Evolutionary conservation across 2,797 vertebrate species (phyloP), one percentile per base, ranked within the genome.

Genomic region (Ataeniobius toweri): DNA sequence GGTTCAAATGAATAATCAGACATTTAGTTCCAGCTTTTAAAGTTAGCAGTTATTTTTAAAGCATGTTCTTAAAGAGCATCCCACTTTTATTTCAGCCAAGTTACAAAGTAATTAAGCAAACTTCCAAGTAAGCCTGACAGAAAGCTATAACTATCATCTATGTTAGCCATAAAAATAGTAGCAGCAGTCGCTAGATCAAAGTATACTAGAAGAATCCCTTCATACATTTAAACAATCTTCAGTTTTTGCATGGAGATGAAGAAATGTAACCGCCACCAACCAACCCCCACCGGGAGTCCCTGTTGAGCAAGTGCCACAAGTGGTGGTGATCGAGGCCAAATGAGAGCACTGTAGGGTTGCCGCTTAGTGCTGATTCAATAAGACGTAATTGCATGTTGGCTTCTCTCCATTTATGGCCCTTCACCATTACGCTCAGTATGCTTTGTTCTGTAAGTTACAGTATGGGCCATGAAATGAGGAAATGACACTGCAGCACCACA

Each of bases 281-380:
- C 92, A 80, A 73, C 78, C 28, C 16, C 3, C 8, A 18, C 6
- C 1, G 31, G 61, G 67, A 80, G 71, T 74, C 75, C 85, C 78
- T 87, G 88, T 89, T 89, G 87, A 89, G 88, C 81, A 82, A 59
- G 80, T 53, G 71, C 88, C 84, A 89, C 89, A 89, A 91, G 87
- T 89, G 90, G 88, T 88, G 80, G 86, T 84, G 88, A 91, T 89
- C 86, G 83, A 81, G 86, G 85, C 85, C 84, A 71, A 86, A 93
- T 84, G 36, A 53, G 73, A 73, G 63, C 70, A 71, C 86, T 76
- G 80, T 79, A 75, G 85, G 87, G 78, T 84, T 83, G 83, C 88
- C 83, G 80, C 89, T 94, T 91, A 91, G 87, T 92, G 91, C 93
- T 93, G 91, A 95, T 94, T 91, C 90, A 91, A 93, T 94, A 91